Evolutionary conservation across 2,113 vertebrate species (phyloP), one percentile per base, ranked within the genome.

Genomic region (Microtus montanus): DNA sequence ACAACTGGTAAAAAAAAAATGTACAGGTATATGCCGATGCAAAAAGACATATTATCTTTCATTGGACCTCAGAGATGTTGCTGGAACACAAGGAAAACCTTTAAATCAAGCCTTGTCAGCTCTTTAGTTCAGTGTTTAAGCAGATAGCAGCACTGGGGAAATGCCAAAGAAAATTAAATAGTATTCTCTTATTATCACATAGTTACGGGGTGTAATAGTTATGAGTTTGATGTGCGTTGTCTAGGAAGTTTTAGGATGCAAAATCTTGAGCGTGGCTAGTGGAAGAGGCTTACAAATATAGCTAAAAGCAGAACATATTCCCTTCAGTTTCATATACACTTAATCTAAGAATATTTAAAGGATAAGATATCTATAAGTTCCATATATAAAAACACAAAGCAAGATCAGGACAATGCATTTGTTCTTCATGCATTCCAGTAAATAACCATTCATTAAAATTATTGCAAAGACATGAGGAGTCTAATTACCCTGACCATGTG

Each of bases 21-120:
- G 73, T 87, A 92, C 20, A 52, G 35, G 28, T 82, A 64, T 33
- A 26, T 80, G 82, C 85, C 30, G 68, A 5, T 4, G 9, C 4
- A 90, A 73, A 47, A 85, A 93, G 58, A 58, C 5, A 47, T 41
- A 90, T 70, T 90, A 41, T 26, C 12, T 94, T 22, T 68, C 13
- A 92, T 38, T 24, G n/a, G 86, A 7, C 10, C 41, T 87, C 47
- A 8, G 41, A 90, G 5, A 24, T 75, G 7, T 63, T 82, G 47
- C 70, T 89, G 8, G 38, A 90, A 85, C 11, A 93, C 52, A 91
- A 10, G 14, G 1, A 20, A 30, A 77, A 77, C 61, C 47, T 44
- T 71, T 87, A 90, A 93, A 93, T 85, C 35, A 79, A 90, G 83
- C 13, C 33, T 92, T 22, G 30, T 87, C 89, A 96, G 12, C 8